Evolutionary conservation across 2,888 invertebrate species (phyloP), one percentile per base, ranked within the genome.

Genomic region (Malacosoma neustria): DNA sequence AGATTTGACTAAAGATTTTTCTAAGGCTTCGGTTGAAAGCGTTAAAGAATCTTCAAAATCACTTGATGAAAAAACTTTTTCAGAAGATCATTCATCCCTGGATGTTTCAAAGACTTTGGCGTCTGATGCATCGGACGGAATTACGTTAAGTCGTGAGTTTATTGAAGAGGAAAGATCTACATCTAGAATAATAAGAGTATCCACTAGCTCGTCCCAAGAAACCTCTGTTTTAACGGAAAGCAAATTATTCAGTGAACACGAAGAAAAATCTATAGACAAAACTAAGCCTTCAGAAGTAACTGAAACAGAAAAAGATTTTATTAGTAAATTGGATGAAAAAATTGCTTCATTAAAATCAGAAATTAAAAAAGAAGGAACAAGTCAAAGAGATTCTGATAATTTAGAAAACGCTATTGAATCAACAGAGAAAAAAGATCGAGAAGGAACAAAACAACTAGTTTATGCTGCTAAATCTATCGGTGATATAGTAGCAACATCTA

Each of bases 51-150:
- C 70, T 30, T 85, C 84, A 6, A 75, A 72, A 50, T 85, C 85
- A 1, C 68, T 85, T 12, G 85, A 85, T 44, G 85, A 85, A 44
- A 85, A 85, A 43, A 85, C 85, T 1, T 80, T 75, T 46, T 85
- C 85, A 1, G 85, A 85, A 64, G 85, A 85, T 37, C 84, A 85
- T 53, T 85, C 84, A 1, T 85, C 84, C n/a, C 52, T 82, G 40
- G 85, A 84, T 43, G 66, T 75, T 11, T 84, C 85, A n/a, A 85
- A 84, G 46, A 85, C 85, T 5, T 60, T 85, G 49, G 85, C 85
- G n/a, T 82, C 85, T 13, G 85, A 85, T 55, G 75, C 58, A 9
- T 85, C 85, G 11, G 85, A 85, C 40, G 73, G 64, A 4, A 72
- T 80, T 3, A 74, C 77, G 14, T 57, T 74, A 22, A 80, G 80